Conservation (phyloP, 2,888 invertebrate genomes). For the Drosophila macrothrix region DNA sequence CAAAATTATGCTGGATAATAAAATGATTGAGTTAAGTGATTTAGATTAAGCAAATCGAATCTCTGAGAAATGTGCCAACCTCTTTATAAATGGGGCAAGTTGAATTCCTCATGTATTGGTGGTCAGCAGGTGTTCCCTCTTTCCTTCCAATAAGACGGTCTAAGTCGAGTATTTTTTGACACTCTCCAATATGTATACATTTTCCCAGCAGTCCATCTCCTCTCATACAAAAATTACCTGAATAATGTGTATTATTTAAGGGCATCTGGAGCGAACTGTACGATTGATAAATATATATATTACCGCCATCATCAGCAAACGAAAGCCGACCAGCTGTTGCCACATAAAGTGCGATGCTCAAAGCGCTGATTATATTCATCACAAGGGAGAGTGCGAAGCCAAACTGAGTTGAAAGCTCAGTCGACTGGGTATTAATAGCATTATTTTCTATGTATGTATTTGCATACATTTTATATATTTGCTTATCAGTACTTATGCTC, state of each 20-base stretch:
- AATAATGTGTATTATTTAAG: neutral
- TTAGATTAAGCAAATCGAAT: neutral
- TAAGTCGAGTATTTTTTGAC: neutral
- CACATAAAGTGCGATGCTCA: neutral
- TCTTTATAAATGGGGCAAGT: neutral
- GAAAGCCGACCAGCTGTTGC: neutral
- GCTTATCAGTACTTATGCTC: neutral
- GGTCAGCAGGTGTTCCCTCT: accelerated
- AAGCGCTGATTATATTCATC: constrained; percentile 10
- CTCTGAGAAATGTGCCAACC: neutral
- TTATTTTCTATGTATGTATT: neutral
- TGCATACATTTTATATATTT: too few relatives aligned
- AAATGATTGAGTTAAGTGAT: neutral
- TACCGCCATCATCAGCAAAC: neutral
- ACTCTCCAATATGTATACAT: neutral
- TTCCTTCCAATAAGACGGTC: accelerated
- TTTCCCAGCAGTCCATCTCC: constrained; percentile 8
- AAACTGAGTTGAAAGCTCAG: neutral
- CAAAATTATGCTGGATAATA: neutral
- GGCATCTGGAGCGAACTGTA: neutral
- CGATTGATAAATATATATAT: neutral
- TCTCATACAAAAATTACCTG: constrained; percentile 1
- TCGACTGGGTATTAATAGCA: neutral
- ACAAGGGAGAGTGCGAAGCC: neutral
- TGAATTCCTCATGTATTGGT: neutral